Conservation (phyloP, 2,888 invertebrate species). For the Trissolcus japonicus region DNA sequence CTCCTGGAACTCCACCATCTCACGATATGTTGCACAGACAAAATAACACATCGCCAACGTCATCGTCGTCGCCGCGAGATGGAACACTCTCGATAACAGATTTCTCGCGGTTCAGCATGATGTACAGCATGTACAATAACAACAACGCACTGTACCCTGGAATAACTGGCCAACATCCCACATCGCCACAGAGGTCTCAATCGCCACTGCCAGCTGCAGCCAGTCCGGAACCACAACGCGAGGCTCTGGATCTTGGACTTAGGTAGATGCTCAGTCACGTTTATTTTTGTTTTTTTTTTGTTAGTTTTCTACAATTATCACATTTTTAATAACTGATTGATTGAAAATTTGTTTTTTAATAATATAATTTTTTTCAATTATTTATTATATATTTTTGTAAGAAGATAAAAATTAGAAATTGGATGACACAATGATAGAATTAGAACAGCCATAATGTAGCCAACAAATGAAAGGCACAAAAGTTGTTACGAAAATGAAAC, state of each 20-base stretch:
- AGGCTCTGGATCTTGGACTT: conserved; percentile 87
- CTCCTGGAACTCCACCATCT: conserved; percentile 72
- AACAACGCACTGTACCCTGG: conserved; percentile 78
- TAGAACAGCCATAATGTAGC: too few species aligned
- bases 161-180: conserved; percentile 68
- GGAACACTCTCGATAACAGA: conserved; percentile 83
- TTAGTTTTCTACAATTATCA: too few species aligned
- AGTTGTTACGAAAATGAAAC: too few species aligned
- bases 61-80: conserved; percentile 78
- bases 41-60: conserved; percentile 74
- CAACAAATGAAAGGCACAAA: too few species aligned
- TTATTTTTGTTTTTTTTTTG: too few species aligned
- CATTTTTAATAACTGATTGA: too few species aligned
- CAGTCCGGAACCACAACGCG: conserved; percentile 81
- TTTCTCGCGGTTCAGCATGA: conserved; percentile 84
- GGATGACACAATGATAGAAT: too few species aligned
- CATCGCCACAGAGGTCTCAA: conserved; percentile 77
- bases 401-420: too few species aligned
- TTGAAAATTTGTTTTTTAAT: too few species aligned
- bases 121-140: conserved; percentile 90
- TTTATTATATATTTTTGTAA: too few species aligned
- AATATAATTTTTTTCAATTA: too few species aligned
- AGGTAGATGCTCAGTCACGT: conserved; percentile 60
- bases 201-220: conserved; percentile 75
- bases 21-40: conserved; percentile 74